Percentiles rank a stretch among this genome's conserved stretches.
Conservation (phyloP, 2,888 invertebrate species). For the Apotomis turbidana region DNA sequence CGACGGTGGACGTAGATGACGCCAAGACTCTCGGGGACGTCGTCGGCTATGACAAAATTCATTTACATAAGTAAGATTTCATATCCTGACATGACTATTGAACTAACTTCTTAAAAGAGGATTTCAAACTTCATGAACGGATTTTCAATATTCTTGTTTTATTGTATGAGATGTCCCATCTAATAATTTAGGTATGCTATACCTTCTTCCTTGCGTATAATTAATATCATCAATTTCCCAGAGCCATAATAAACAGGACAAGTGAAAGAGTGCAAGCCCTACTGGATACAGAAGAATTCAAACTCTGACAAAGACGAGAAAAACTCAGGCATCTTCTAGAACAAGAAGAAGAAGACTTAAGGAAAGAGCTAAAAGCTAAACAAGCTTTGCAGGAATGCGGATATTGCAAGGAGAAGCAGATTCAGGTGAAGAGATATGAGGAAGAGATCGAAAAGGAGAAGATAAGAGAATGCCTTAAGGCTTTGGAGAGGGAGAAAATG, state of each 20-base stretch:
- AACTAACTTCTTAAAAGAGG: no score
- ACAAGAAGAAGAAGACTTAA: conserved; percentile 61
- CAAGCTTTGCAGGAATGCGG: conserved; percentile 61
- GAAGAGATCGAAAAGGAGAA: conserved; percentile 68
- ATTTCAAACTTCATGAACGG: neutral
- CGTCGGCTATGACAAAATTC: conserved; percentile 67
- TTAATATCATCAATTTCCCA: conserved; percentile 46
- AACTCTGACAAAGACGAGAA: conserved; percentile 72
- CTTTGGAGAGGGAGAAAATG: conserved; percentile 75
- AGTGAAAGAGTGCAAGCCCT: conserved; percentile 65
- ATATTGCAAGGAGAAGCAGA: conserved; percentile 64
- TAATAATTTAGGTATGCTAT: no score
- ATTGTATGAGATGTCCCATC: no score
- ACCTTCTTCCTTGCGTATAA: neutral
- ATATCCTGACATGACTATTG: no score
- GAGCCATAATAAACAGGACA: conserved; percentile 69
- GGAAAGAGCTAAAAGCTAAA: conserved; percentile 60
- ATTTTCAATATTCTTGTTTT: neutral
- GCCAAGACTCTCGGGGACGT: conserved; percentile 67
- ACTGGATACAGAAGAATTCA: conserved; percentile 65
- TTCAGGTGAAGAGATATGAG: conserved; percentile 54
- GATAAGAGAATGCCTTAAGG: conserved; percentile 67
- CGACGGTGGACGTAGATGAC: conserved; percentile 59
- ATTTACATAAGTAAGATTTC: conserved; percentile 66
- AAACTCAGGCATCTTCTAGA: conserved; percentile 61